Base-by-base conservation (phyloP, 2,797 vertebrate species). In the Amblyraja radiata region DNA sequence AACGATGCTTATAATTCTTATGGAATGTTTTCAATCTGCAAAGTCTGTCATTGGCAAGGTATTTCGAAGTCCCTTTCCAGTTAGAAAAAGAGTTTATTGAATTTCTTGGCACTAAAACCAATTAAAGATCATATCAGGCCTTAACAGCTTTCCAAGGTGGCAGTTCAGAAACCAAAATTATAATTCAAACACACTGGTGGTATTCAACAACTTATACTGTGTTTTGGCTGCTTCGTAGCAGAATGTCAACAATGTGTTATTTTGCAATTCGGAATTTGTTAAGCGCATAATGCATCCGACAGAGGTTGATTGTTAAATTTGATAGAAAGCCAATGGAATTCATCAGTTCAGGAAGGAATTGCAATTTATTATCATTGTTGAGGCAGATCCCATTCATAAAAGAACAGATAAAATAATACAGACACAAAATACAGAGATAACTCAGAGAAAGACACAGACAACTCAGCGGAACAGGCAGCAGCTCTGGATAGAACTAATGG, bases 141-240 rank as follows among this genome's bases (percentile, higher is more conserved):
- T 54, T 58, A 58, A 58, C 58, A 8, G 39, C 46, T 83, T 83
- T 83, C 80, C 46, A 39, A 83, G 39, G 79, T 46, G 23, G 5
- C 11, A 23, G 39, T 58, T 58, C 80, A 83, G 46, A 83, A 7
- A 58, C 5, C 18, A 46, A 58, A 83, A 86, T 90, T 28, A 32
- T 81, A 83, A 71, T 94, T 93, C 93, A 81, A 93, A 90, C 63
- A 36, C 32, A 39, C 36, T 58, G 90, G 71, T 79, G 74, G 65
- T 46, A 93, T 68, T 76, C 93, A 93, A 78, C 80, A 71, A 21
- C 93, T 93, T 93, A 93, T 93, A 68, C 90, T 88, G 93, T 91
- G 77, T 23, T 93, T 79, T 93, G 61, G n/a, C 94, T 46, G 84
- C 10, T 74, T 39, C 0, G 9, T 23, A 25, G 77, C 58, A 86